Conservation (phyloP, 1,140 invertebrate genomes). For the Papilio polytes region DNA sequence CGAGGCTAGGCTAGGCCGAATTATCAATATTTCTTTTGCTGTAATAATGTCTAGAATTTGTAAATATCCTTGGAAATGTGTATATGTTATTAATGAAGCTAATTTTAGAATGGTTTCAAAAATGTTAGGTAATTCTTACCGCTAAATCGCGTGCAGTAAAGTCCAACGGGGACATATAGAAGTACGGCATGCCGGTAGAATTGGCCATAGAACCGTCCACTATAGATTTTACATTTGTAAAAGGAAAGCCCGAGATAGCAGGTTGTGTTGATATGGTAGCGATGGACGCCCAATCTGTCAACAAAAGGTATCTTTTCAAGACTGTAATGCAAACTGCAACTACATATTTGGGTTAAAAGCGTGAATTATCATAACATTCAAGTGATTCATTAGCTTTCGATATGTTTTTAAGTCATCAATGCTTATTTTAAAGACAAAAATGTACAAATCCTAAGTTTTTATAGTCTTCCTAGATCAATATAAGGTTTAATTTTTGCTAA, state of each 20-base stretch:
- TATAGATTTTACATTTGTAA: slow-evolving; percentile 89
- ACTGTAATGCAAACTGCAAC: not conserved
- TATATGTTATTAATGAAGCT: too few relatives aligned
- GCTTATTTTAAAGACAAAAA: too few relatives aligned
- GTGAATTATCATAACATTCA: not conserved
- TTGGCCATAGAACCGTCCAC: slow-evolving; percentile 88
- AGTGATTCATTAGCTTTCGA: not conserved
- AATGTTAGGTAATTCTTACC: slow-evolving; percentile 71
- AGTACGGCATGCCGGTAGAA: slow-evolving; percentile 90
- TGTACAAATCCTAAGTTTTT: too few relatives aligned
- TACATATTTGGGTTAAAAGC: not conserved
- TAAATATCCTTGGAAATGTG: too few relatives aligned
- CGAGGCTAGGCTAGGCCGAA: not conserved
- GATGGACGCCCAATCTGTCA: slow-evolving; percentile 88
- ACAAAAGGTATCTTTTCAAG: slow-evolving; percentile 37
- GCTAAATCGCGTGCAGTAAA: slow-evolving; percentile 88
- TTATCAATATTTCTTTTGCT: not conserved
- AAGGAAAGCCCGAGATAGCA: slow-evolving; percentile 87
- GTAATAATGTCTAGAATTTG: not conserved
- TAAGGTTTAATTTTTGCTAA: too few relatives aligned
- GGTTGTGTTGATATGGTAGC: slow-evolving; percentile 88
- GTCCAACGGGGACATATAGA: slow-evolving; percentile 91
- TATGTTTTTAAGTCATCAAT: too few relatives aligned
- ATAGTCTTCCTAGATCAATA: too few relatives aligned
- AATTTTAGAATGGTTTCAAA: too few relatives aligned